phyloP scores from a whole-genome alignment of 30 jellyfish, hydroid and myxozoan genomes.

The Aurelia sp. region DNA sequence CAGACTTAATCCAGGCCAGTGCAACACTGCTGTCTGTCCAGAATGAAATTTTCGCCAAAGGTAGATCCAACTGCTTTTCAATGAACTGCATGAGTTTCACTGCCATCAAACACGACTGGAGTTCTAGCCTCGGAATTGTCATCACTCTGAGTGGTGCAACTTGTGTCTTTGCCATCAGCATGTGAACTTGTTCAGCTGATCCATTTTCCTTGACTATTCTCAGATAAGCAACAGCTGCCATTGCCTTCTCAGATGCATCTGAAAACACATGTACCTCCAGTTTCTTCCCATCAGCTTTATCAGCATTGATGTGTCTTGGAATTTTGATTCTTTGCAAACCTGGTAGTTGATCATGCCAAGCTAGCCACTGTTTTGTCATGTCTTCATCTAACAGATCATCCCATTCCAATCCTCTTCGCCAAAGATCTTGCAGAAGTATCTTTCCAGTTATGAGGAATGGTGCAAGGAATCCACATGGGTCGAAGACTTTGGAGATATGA shows the following conservation, averaged over 20 bases:
- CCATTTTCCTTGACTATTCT: constrained; percentile 31
- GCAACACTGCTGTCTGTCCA: constrained; percentile 68
- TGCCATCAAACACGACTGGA: constrained; percentile 53
- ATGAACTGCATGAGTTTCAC: constrained; percentile 39
- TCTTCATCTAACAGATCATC: constrained; percentile 58
- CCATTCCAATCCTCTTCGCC: constrained; percentile 57
- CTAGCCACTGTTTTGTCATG: constrained; percentile 24
- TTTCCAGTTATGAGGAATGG: constrained; percentile 41
- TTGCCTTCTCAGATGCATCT: constrained; percentile 71
- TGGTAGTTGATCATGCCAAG: constrained; percentile 34
- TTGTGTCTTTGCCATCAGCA: constrained; percentile 55
- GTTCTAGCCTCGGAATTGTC: constrained; percentile 59
- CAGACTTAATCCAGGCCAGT: not conserved
- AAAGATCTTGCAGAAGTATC: constrained; percentile 41
- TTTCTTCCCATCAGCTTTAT: constrained; percentile 25
- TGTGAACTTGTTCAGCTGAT: not conserved
- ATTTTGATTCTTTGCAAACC: constrained; percentile 31
- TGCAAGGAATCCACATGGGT: constrained; percentile 65
- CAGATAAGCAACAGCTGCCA: constrained; percentile 55
- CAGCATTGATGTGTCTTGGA: constrained; percentile 36
- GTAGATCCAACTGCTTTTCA: constrained; percentile 5
- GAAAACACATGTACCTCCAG: constrained; percentile 44
- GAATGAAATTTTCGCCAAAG: constrained; percentile 22
- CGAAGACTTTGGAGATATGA: constrained; percentile 51
- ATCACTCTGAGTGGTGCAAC: not conserved